Percentiles rank a stretch among this genome's conserved stretches.
Evolutionary conservation across 2,113 vertebrate species (phyloP).

Genomic region (Indicator indicator): DNA sequence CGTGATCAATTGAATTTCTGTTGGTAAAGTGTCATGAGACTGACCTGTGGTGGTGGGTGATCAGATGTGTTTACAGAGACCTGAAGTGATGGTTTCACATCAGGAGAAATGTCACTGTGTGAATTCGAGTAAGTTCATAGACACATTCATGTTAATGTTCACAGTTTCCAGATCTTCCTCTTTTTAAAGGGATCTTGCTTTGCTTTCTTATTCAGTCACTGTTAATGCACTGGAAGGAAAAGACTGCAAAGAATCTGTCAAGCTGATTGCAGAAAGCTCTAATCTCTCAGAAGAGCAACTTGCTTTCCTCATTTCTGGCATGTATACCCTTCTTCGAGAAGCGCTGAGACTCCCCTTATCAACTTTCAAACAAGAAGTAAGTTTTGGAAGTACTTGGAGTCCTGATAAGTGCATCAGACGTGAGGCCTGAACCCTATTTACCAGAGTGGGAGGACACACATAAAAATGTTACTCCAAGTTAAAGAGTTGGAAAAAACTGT

Average conservation of each 20-base stretch:
- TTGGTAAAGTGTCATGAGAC: neutral
- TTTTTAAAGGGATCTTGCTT: neutral
- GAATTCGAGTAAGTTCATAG: neutral
- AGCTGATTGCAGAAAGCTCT: conserved; percentile 71
- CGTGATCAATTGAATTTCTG: neutral
- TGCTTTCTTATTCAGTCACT: conserved; percentile 75
- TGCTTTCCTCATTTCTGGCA: conserved; percentile 80
- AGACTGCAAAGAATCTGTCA: conserved; percentile 82
- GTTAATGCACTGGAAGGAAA: conserved; percentile 85
- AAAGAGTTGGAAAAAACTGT: neutral
- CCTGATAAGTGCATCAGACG: neutral
- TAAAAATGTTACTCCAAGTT: neutral
- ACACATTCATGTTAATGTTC: neutral
- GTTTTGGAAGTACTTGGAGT: neutral
- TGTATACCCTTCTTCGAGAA: conserved; percentile 81
- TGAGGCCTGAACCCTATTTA: neutral
- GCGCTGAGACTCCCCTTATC: conserved; percentile 80
- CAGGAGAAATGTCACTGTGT: neutral
- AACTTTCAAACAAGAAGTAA: conserved; percentile 83
- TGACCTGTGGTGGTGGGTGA: neutral
- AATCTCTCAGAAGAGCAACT: conserved; percentile 80
- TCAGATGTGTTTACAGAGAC: neutral
- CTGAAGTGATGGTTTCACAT: neutral
- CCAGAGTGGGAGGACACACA: neutral
- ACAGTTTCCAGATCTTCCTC: neutral